Percentiles rank a stretch among this genome's conserved stretches.
phyloP scores from a whole-genome alignment of 2,797 vertebrate genomes.

The Smutsia gigantea region DNA sequence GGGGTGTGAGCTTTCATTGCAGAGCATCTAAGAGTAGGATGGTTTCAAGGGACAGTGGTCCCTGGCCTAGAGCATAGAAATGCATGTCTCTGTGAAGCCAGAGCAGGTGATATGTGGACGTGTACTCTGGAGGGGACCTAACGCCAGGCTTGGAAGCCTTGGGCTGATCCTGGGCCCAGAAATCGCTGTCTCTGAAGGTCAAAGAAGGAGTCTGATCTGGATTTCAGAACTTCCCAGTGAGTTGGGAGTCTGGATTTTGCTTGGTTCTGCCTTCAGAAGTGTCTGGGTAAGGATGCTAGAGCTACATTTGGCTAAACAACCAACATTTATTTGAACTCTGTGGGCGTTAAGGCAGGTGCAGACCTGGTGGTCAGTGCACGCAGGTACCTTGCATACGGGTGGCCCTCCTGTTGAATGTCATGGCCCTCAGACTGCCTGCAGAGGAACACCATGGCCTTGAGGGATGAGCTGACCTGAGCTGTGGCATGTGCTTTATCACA shows the following conservation, averaged over 20 bases:
- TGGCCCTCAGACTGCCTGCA: rapidly evolving
- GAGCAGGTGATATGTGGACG: background rate
- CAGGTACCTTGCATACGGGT: background rate
- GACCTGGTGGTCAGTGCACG: background rate
- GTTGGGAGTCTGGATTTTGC: background rate
- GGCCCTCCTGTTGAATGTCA: rapidly evolving
- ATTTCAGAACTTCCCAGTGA: background rate
- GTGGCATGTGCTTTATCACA: background rate
- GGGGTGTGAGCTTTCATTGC: background rate
- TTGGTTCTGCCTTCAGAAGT: background rate
- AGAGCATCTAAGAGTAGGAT: background rate
- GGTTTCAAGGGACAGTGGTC: background rate
- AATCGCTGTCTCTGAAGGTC: background rate
- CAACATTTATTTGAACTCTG: background rate
- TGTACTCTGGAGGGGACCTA: background rate
- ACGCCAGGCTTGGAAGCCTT: background rate
- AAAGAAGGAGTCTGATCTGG: background rate
- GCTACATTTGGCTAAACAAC: background rate
- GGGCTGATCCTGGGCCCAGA: background rate
- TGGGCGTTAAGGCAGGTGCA: background rate
- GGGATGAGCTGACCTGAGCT: background rate
- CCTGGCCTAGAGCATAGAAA: background rate
- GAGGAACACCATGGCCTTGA: background rate
- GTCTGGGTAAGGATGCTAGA: background rate
- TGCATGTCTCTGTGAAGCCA: background rate